These are phyloP conservation scores for Paracanthobrama guichenoti DNA, from an alignment of 2,113 vertebrate genomes.

Conservation along the genomic window DNA sequence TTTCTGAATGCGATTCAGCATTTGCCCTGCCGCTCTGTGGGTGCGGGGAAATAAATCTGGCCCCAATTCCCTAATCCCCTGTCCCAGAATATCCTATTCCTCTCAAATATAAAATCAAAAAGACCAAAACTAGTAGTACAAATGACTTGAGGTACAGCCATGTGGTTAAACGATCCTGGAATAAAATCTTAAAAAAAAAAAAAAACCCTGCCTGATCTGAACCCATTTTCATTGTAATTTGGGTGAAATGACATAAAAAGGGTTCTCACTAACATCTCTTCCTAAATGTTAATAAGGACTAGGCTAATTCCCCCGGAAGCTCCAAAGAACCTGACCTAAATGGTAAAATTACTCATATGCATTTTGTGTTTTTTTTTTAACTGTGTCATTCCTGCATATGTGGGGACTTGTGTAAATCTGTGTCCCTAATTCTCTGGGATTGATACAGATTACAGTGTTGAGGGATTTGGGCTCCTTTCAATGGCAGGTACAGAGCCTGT, in stretches of 20 bases:
- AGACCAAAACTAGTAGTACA: slow-evolving; percentile 8
- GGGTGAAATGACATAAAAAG: slow-evolving; percentile 12
- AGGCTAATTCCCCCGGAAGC: slow-evolving; percentile 27
- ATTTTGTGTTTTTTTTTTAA: neutral
- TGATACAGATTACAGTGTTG: slow-evolving; percentile 28
- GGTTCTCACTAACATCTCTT: neutral
- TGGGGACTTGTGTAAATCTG: slow-evolving; percentile 16
- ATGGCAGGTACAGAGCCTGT: neutral
- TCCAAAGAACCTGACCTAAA: slow-evolving; percentile 40
- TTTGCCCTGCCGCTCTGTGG: neutral
- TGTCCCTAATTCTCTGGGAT: slow-evolving; percentile 30
- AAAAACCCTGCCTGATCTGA: neutral
- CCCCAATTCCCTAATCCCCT: slow-evolving; percentile 18
- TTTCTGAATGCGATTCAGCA: slow-evolving; percentile 22
- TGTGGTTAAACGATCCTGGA: neutral
- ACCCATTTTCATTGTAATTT: slow-evolving; percentile 15
- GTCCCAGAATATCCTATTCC: slow-evolving; percentile 1
- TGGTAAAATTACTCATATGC: slow-evolving; percentile 32
- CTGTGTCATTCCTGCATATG: slow-evolving; percentile 31
- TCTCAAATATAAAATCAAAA: neutral
- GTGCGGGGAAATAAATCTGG: slow-evolving; percentile 23
- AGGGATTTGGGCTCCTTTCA: neutral
- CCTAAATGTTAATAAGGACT: slow-evolving; percentile 22
- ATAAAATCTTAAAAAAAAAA: neutral
- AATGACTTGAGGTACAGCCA: slow-evolving; percentile 27